These are phyloP conservation scores for Papilio xuthus DNA, from an alignment of 1,140 invertebrate genomes.

Conservation along the genomic window DNA sequence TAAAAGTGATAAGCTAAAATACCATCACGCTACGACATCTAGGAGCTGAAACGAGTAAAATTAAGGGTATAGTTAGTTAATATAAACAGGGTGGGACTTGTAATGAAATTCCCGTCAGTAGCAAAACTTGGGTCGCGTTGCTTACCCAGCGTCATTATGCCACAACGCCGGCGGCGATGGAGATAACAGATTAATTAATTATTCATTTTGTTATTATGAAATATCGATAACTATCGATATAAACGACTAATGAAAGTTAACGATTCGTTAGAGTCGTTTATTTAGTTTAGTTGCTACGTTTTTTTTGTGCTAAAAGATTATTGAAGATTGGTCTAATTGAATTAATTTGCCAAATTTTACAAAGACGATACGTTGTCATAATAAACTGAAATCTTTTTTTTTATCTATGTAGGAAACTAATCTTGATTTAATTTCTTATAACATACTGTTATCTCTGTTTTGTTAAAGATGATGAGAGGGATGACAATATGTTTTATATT, in stretches of 20 bases:
- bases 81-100: slow-evolving; percentile 2
- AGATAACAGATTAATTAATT: slow-evolving; percentile 36
- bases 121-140: slow-evolving; percentile 20
- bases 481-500: no score
- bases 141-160: slow-evolving; percentile 19
- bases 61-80: background rate
- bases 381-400: no score
- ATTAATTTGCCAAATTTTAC: no score
- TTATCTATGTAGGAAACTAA: no score
- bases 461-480: no score
- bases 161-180: slow-evolving; percentile 8
- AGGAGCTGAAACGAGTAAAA: background rate
- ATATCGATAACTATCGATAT: slow-evolving; percentile 30
- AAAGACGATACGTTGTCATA: no score
- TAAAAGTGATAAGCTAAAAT: background rate
- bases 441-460: no score
- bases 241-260: background rate
- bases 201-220: slow-evolving; percentile 28
- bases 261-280: background rate
- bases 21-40: background rate
- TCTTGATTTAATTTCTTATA: no score
- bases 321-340: background rate
- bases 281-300: background rate
- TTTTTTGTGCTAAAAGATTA: background rate
- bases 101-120: slow-evolving; percentile 20